Conservation (phyloP, 2,797 vertebrate genomes). For the Rhinogobio ventralis region DNA sequence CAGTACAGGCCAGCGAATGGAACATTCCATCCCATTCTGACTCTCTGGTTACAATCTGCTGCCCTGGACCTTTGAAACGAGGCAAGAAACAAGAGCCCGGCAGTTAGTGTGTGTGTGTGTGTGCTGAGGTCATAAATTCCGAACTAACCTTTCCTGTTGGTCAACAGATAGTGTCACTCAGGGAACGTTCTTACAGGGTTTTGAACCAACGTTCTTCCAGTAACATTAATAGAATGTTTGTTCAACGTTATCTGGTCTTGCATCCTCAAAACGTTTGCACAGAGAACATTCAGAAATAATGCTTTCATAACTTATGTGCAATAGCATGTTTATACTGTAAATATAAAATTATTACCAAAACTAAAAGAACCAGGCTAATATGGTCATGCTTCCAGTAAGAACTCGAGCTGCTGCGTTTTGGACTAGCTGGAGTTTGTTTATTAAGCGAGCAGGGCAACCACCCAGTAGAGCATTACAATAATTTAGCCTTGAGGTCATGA, state of each 20-base stretch:
- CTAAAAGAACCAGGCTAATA: neutral
- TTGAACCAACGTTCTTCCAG: neutral
- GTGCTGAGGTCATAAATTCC: conserved; percentile 57
- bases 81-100: conserved; percentile 60
- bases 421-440: too few relatives aligned
- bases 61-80: conserved; percentile 50
- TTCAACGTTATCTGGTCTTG: neutral
- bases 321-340: neutral
- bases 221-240: neutral
- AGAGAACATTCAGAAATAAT: neutral
- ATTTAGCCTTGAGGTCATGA: too few relatives aligned
- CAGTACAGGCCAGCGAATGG: conserved; percentile 35
- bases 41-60: conserved; percentile 64
- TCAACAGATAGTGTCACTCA: conserved; percentile 35
- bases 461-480: too few relatives aligned
- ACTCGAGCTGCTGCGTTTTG: too few relatives aligned
- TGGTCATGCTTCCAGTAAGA: too few relatives aligned
- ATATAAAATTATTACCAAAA: conserved; percentile 22
- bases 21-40: conserved; percentile 56
- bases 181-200: neutral
- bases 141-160: conserved; percentile 44
- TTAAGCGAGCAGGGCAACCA: too few relatives aligned
- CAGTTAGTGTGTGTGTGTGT: conserved; percentile 39
- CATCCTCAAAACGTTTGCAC: neutral
- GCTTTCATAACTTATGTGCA: too few relatives aligned